Base-by-base conservation (phyloP, 2,888 invertebrate genomes). In the Sturmia bella region DNA sequence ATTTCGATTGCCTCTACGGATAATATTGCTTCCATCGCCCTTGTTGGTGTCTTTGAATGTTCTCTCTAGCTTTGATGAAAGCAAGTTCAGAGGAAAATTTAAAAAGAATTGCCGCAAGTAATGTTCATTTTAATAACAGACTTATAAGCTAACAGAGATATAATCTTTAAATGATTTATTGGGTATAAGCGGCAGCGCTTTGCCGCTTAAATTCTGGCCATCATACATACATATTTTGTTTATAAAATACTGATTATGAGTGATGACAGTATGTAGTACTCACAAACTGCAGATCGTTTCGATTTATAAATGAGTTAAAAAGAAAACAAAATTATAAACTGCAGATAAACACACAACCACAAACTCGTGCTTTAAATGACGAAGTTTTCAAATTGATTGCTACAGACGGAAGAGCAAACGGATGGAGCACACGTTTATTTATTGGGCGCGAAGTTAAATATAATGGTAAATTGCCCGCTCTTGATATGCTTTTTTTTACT, bases 361-460 rank as follows among this genome's bases (percentile, higher is more conserved):
- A 69, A 43, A 64, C 48, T 39, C 32, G 45, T 39, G 63, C 9
- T 54, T 56, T 15, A 64, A 37, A 75, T 68, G 41, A 80, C 69
- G 32, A 72, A 72, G 66, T 76, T 68, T 32, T 66, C 19, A 72
- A 80, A 45, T 54, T 56, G 59, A 54, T 54, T 57, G 27, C 15
- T 54, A 13, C 24, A 61, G 61, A 76, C 48, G 32, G 13, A 61
- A 61, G 69, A 61, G 64, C 56, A 50, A 11, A 76, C 21, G 39
- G 39, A 63, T 41, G 41, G 48, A 64, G 32, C 12, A 19, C 57
- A 74, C 78, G 78, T 82, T 78, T 74, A 59, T 78, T 78, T 78
- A 82, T 78, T 78, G 59, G 78, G 78, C 82, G 82, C 82, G 69
- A 78, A 82, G 82, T 82, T 78, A 74, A 43, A 70, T 73, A 69